These are phyloP conservation scores for Sparus aurata DNA, from an alignment of 2,797 vertebrate species.

Conservation along the genomic window DNA sequence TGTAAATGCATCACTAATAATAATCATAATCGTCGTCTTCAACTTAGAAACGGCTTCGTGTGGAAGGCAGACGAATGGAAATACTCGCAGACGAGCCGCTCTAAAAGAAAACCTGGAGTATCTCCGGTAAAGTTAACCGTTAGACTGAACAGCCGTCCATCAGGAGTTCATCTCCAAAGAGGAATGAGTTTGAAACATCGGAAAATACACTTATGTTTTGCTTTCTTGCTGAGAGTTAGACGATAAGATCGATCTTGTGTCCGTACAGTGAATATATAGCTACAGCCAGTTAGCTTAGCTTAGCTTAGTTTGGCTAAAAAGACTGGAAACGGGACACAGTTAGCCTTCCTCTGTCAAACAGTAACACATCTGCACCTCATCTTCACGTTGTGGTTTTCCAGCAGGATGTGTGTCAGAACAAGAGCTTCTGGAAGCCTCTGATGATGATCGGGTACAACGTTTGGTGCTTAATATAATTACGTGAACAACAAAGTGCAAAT, in stretches of 20 bases:
- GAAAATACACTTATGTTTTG: background rate
- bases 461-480: no score
- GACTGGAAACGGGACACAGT: background rate
- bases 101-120: background rate
- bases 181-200: background rate
- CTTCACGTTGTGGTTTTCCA: no score
- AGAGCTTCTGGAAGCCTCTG: no score
- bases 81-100: background rate
- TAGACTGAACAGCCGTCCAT: background rate
- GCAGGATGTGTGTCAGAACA: no score
- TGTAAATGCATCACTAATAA: slow-evolving; percentile 17
- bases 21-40: background rate
- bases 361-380: no score
- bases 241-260: background rate
- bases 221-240: background rate
- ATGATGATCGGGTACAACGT: no score
- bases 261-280: background rate
- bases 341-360: background rate
- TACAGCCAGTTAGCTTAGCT: slow-evolving; percentile 17
- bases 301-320: slow-evolving; percentile 8
- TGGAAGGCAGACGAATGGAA: slow-evolving; percentile 9
- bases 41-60: background rate
- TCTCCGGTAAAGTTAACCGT: background rate
- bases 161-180: background rate
- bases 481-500: no score